A percentile compares a stretch with the other conserved stretches of the same genome.
phyloP scores from a whole-genome alignment of 2,797 vertebrate genomes.

The Podarcis siculus region DNA sequence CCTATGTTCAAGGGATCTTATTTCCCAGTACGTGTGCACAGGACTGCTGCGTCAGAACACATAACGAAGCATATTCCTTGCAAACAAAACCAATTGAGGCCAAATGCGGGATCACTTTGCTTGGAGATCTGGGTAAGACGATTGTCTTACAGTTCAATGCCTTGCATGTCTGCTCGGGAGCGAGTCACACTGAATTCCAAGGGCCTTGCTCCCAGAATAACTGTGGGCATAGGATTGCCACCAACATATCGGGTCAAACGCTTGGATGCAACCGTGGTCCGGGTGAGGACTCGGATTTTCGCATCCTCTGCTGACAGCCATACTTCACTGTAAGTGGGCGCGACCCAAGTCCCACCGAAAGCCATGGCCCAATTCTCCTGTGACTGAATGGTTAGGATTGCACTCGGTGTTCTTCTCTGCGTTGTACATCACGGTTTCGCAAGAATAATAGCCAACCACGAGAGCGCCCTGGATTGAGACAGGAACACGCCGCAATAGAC shows the following conservation, averaged over 20 bases:
- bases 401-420: not conserved
- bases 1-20: not conserved
- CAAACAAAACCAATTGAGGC: not conserved
- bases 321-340: not conserved
- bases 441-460: not conserved
- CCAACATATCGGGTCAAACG: not conserved
- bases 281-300: not conserved
- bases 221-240: not conserved
- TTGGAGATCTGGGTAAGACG: constrained; percentile 1
- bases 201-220: not conserved
- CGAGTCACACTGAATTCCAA: not conserved
- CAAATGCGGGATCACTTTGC: not conserved
- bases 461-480: not conserved
- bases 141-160: not conserved
- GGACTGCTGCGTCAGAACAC: not conserved
- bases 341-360: not conserved
- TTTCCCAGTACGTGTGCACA: not conserved
- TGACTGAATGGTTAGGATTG: not conserved
- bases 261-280: constrained; percentile 2
- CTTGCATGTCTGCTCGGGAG: not conserved
- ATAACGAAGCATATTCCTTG: not conserved
- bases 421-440: not conserved
- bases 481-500: not conserved
- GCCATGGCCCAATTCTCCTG: not conserved
- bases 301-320: not conserved